Conservation (phyloP, 64 coral and sea anemone species). For the Montipora efflorescens region DNA sequence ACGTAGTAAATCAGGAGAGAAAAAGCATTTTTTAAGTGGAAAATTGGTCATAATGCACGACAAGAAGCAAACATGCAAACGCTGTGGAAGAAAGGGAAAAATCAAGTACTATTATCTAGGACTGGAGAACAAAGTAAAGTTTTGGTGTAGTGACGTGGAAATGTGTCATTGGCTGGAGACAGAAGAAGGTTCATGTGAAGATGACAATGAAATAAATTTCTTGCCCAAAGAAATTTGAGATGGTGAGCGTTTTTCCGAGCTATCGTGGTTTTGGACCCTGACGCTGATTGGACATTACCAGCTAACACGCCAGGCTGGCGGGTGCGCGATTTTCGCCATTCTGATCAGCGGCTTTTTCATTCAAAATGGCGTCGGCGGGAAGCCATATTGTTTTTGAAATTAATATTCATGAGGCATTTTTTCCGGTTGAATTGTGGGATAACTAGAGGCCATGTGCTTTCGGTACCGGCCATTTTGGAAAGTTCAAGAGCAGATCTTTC, state of each 20-base stretch:
- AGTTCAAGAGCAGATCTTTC: not conserved
- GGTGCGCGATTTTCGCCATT: not conserved
- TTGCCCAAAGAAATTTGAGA: slow-evolving; percentile 51
- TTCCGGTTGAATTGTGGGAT: slow-evolving; percentile 2
- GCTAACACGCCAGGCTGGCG: not conserved
- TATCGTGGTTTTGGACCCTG: slow-evolving; percentile 60
- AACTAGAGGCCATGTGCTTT: not conserved
- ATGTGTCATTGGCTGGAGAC: slow-evolving; percentile 21
- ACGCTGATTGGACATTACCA: slow-evolving; percentile 26
- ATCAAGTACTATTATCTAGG: slow-evolving; percentile 42
- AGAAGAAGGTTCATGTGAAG: not conserved
- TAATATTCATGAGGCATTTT: not conserved
- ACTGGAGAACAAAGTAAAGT: not conserved
- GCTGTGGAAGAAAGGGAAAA: slow-evolving; percentile 2
- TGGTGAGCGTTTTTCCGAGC: slow-evolving; percentile 27
- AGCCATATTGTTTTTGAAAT: not conserved
- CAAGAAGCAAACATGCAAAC: not conserved
- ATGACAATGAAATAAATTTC: not conserved
- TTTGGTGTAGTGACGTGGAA: not conserved
- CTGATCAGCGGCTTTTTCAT: not conserved
- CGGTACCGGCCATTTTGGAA: not conserved
- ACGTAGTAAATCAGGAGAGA: not conserved
- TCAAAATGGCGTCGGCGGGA: not conserved
- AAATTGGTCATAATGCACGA: slow-evolving; percentile 29
- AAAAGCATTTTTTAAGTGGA: slow-evolving; percentile 12